Conservation (phyloP, 2,113 vertebrate genomes). For the Panurus biarmicus region DNA sequence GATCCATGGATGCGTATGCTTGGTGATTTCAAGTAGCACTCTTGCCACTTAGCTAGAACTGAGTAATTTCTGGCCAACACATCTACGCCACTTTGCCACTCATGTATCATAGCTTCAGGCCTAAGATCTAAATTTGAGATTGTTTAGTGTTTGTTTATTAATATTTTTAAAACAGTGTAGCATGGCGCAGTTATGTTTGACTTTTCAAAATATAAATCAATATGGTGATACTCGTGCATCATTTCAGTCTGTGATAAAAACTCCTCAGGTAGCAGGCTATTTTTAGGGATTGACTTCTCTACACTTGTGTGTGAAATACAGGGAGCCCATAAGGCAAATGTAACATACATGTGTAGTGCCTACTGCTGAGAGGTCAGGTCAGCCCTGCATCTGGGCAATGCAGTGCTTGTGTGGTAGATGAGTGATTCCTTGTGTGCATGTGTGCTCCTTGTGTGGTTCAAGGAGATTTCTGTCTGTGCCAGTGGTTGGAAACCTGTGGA, state of each 20-base stretch:
- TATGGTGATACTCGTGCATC: not conserved
- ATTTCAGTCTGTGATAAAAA: not conserved
- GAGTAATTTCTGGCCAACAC: conserved; percentile 19
- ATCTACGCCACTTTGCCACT: not conserved
- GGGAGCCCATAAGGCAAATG: not conserved
- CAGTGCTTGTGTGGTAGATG: not conserved
- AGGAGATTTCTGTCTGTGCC: not conserved
- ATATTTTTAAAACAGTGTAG: conserved; percentile 18
- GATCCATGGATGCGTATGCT: not conserved
- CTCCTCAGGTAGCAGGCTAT: not conserved
- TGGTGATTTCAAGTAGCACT: not conserved
- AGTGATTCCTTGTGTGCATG: not conserved
- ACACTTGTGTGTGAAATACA: not conserved
- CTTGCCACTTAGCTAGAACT: conserved; percentile 3
- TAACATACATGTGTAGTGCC: rapidly evolving
- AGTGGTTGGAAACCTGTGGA: not conserved
- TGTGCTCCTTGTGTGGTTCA: not conserved
- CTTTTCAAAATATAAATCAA: not conserved
- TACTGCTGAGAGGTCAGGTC: not conserved
- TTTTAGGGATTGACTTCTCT: not conserved
- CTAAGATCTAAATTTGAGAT: conserved; percentile 15
- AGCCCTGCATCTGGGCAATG: not conserved
- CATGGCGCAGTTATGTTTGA: not conserved
- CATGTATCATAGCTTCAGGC: not conserved
- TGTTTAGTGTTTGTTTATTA: conserved; percentile 45